These are phyloP conservation scores for Tachina grossa DNA, from an alignment of 2,888 invertebrate species.

Conservation along the genomic window DNA sequence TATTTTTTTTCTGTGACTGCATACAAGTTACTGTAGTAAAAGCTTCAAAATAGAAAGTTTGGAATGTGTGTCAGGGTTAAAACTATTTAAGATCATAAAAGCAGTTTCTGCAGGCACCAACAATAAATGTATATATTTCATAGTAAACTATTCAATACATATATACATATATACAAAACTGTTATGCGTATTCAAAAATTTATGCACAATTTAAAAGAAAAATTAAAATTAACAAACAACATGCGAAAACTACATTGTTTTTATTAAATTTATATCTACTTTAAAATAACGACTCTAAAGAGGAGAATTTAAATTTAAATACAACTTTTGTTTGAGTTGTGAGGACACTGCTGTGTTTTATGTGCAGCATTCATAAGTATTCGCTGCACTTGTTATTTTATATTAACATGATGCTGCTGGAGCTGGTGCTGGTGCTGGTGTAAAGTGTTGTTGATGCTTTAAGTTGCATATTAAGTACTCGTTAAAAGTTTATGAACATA, in stretches of 20 bases:
- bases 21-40: not conserved
- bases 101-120: conserved; percentile 21
- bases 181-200: not conserved
- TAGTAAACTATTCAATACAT: not conserved
- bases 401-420: conserved; percentile 22
- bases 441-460: conserved; percentile 40
- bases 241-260: not conserved
- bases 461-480: conserved; percentile 61
- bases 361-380: conserved; percentile 34
- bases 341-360: conserved; percentile 35
- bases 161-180: not conserved
- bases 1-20: conserved; percentile 4
- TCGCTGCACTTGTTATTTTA: conserved; percentile 30
- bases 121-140: conserved; percentile 10
- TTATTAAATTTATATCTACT: conserved; percentile 29
- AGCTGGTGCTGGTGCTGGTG: conserved; percentile 8
- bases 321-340: conserved; percentile 13
- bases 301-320: conserved; percentile 36
- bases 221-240: not conserved
- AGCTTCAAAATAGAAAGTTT: conserved; percentile 34
- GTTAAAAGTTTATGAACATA: conserved; percentile 51
- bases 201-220: conserved; percentile 3
- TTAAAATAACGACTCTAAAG: not conserved
- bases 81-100: conserved; percentile 46
- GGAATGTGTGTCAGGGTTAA: conserved; percentile 64